Evolutionary conservation across 2,113 vertebrate genomes (phyloP).

Genomic region (Xenopus laevis): DNA sequence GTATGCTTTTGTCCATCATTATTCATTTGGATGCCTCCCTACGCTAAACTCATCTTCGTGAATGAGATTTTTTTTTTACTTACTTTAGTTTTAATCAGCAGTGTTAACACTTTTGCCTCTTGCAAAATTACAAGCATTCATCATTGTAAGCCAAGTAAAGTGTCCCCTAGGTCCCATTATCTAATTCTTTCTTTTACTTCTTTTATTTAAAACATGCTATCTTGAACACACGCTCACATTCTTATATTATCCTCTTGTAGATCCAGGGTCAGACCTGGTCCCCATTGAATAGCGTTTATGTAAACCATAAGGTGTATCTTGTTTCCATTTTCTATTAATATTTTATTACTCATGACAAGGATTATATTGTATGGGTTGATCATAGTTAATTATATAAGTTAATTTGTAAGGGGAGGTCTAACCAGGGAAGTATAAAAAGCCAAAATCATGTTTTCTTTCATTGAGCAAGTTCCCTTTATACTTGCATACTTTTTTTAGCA

Average conservation of each 20-base stretch:
- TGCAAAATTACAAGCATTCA: constrained; percentile 41
- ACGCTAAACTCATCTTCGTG: no score
- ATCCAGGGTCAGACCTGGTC: no score
- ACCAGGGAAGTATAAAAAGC: no score
- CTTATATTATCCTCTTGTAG: constrained; percentile 5
- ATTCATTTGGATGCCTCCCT: neutral
- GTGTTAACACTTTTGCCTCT: neutral
- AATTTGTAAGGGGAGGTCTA: no score
- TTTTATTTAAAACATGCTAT: neutral
- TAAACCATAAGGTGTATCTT: no score
- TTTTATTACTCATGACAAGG: neutral
- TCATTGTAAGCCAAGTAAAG: constrained; percentile 19
- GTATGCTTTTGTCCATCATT: neutral
- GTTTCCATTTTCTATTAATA: neutral
- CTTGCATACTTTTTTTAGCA: no score
- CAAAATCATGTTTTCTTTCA: no score
- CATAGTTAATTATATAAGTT: no score
- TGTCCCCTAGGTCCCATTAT: constrained; percentile 41
- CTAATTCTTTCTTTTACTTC: constrained; percentile 24
- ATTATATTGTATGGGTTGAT: neutral
- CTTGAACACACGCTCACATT: constrained; percentile 9
- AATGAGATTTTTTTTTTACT: neutral
- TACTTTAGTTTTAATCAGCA: constrained; percentile 5
- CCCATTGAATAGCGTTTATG: no score
- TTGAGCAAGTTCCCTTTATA: no score